A percentile compares a stretch with the other conserved stretches of the same genome.
phyloP scores from a whole-genome alignment of 1,140 invertebrate genomes.

The fruit fly (Drosophila melanogaster) region Release_6_plus_ISO1_MT NT_033777.3:16675501-16676000 shows the following conservation, averaged over 20 bases:
- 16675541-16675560: slow-evolving; percentile 7
- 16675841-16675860: background rate
- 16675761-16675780: slow-evolving; percentile 17
- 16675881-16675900: background rate
- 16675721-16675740: background rate
- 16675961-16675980: background rate
- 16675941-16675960: background rate
- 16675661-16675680: slow-evolving; percentile 37
- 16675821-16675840: slow-evolving; percentile 11
- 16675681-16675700: background rate
- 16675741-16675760: slow-evolving; percentile 29
- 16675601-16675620: slow-evolving; percentile 71
- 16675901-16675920: background rate
- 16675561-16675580: slow-evolving; percentile 15
- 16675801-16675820: background rate
- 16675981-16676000: background rate
- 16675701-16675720: slow-evolving; percentile 22
- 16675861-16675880: background rate
- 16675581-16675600: slow-evolving; percentile 38
- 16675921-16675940: background rate
- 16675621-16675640: slow-evolving; percentile 57
- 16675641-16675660: slow-evolving; percentile 12
- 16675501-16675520: slow-evolving; percentile 45
- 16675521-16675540: slow-evolving; percentile 58
- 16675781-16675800: slow-evolving; percentile 6